These are phyloP conservation scores for Hydrophis major DNA, from an alignment of 2,797 vertebrate genomes.

Conservation along the genomic window DNA sequence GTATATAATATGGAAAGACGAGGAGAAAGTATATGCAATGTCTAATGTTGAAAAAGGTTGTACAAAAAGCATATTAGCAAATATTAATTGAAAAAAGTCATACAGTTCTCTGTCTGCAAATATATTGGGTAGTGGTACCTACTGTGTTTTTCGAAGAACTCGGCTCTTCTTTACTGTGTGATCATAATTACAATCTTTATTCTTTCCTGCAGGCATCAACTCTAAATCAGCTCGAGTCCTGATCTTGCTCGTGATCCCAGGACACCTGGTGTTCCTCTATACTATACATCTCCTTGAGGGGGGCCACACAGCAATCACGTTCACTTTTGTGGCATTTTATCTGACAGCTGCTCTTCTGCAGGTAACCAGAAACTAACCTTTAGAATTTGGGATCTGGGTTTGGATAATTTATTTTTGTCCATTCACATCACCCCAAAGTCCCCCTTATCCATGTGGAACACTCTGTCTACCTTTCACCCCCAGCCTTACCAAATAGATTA, in stretches of 20 bases:
- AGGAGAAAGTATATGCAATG: background rate
- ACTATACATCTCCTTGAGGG: constrained; percentile 85
- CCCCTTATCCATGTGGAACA: background rate
- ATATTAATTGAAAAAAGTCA: background rate
- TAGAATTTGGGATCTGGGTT: background rate
- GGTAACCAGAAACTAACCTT: constrained; percentile 69
- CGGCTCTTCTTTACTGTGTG: background rate
- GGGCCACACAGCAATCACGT: constrained; percentile 73
- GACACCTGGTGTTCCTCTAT: constrained; percentile 89
- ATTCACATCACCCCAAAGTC: background rate
- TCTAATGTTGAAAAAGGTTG: background rate
- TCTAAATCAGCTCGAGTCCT: constrained; percentile 89
- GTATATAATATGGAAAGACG: no score
- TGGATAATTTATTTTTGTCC: background rate
- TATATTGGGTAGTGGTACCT: constrained; percentile 7
- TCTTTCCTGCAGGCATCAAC: constrained; percentile 81
- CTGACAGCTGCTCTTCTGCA: constrained; percentile 85
- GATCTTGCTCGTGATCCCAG: constrained; percentile 87
- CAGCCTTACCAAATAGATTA: background rate
- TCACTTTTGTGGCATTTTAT: constrained; percentile 82
- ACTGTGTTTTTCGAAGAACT: background rate
- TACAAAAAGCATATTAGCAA: background rate
- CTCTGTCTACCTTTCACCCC: background rate
- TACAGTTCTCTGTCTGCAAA: background rate
- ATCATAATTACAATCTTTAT: background rate